Evolutionary conservation across 2,888 invertebrate genomes (phyloP), one percentile per base, ranked within the genome.

Genomic region (Mimumesa dahlbomi): DNA sequence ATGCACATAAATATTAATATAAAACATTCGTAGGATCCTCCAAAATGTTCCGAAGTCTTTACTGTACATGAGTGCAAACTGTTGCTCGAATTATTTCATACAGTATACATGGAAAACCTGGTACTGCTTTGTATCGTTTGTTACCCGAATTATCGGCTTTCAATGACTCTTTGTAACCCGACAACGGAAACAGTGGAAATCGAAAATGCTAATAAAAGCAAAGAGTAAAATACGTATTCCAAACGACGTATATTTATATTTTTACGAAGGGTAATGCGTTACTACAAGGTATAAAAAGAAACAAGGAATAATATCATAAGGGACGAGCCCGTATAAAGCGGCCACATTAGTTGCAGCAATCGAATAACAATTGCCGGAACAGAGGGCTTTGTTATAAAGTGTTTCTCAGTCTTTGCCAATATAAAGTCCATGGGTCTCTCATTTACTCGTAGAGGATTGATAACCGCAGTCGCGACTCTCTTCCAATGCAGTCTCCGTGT

Each of bases 391-490:
- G 0, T 49, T 14, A 43, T 18, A 34, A 29, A 38, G 2, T 36
- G 61, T 43, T 22, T 43, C n/a, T 70, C 43, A 54, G 50, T 53
- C 57, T 48, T 58, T 18, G 34, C 25, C n/a, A 29, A 19, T 16
- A 11, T 46, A 13, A 62, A 53, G 31, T 13, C 6, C 16, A 5
- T 13, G 21, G 13, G 14, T 16, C 11, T n/a, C 42, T 75, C 59
- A 70, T 74, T 75, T 79, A 56, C 59, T 70, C 13, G 71, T 62
- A 14, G 86, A 86, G 1, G 85, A 87, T 61, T 84, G 85, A 66
- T 87, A 87, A 57, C 87, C 87, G 25, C 77, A 83, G 64, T 87
- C 86, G 1, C 74, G 82, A 61, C 62, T 79, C 29, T 87, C 85
- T 62, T 87, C 84, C 22, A 76, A 40, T 54, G 76, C 57, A 38